phyloP scores from a whole-genome alignment of 2,888 invertebrate genomes.

The Gastrophysa polygoni region DNA sequence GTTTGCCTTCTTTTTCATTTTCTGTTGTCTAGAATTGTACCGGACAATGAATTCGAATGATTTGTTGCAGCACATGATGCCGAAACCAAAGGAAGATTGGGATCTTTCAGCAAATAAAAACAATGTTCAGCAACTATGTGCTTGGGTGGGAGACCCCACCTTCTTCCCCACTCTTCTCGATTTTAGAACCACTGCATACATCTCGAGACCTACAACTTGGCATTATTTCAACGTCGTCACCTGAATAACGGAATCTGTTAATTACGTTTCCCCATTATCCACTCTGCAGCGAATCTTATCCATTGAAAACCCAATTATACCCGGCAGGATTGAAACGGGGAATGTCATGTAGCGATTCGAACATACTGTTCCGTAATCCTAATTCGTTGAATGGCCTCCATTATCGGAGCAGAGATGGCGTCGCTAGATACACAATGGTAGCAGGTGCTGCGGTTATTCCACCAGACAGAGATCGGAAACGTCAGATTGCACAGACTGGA shows the following conservation, averaged over 20 bases:
- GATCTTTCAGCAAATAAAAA: background rate
- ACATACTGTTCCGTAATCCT: slow-evolving; percentile 35
- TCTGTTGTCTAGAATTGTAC: no score
- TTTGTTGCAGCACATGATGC: no score
- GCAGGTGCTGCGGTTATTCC: slow-evolving; percentile 22
- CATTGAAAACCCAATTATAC: slow-evolving; percentile 30
- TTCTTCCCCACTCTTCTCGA: background rate
- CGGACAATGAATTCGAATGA: no score
- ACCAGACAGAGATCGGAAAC: background rate
- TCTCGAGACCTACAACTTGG: background rate
- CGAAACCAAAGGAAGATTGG: no score
- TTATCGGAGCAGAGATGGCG: slow-evolving; percentile 37
- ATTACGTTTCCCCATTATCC: background rate
- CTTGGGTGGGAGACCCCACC: background rate
- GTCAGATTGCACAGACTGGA: background rate
- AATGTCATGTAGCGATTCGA: slow-evolving; percentile 32
- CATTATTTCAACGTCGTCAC: background rate
- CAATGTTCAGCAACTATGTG: background rate
- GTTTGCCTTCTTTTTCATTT: no score
- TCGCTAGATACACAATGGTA: slow-evolving; percentile 28
- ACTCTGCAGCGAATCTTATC: slow-evolving; percentile 9
- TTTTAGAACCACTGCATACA: background rate
- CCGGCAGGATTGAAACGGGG: slow-evolving; percentile 21
- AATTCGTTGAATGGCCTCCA: slow-evolving; percentile 31
- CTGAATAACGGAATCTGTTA: background rate